A percentile compares a stretch with the other conserved stretches of the same genome.
These are phyloP conservation scores for Gallinago paraguaiae DNA, from an alignment of 2,113 vertebrate genomes.

Conservation along the genomic window DNA sequence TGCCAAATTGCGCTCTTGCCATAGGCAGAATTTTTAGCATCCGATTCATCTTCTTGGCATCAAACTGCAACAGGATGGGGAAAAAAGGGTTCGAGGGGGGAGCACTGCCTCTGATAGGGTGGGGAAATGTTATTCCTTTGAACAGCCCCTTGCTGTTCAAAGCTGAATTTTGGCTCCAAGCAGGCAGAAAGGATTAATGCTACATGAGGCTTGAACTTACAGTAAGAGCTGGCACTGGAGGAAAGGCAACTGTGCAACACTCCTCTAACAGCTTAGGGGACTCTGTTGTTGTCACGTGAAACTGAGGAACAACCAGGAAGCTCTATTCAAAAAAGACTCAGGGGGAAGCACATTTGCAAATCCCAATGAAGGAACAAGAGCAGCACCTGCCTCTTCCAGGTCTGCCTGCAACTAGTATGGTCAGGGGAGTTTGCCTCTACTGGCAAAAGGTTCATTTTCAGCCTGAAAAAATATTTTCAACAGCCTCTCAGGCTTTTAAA, in stretches of 20 bases:
- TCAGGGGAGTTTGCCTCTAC: not conserved
- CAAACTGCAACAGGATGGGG: not conserved
- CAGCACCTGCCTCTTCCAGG: not conserved
- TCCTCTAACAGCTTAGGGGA: not conserved
- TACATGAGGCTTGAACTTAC: not conserved
- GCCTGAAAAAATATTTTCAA: not conserved
- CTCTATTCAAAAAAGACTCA: not conserved
- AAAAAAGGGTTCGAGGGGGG: not conserved
- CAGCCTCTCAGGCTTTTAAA: not conserved
- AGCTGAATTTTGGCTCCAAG: not conserved
- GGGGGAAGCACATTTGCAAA: not conserved
- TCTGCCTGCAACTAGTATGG: not conserved
- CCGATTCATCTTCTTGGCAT: constrained; percentile 25
- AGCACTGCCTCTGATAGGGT: not conserved
- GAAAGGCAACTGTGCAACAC: not conserved
- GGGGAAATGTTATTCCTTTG: not conserved
- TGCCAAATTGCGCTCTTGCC: not conserved
- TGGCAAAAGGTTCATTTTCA: not conserved
- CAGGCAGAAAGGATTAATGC: not conserved
- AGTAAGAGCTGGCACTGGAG: not conserved
- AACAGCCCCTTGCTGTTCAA: not conserved
- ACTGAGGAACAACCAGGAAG: not conserved
- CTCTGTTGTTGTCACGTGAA: not conserved
- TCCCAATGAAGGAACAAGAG: not conserved
- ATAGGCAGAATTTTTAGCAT: not conserved